A percentile compares a stretch with the other conserved stretches of the same genome.
Evolutionary conservation across 2,888 invertebrate species (phyloP).

Genomic region (Habroteleia sp.): DNA sequence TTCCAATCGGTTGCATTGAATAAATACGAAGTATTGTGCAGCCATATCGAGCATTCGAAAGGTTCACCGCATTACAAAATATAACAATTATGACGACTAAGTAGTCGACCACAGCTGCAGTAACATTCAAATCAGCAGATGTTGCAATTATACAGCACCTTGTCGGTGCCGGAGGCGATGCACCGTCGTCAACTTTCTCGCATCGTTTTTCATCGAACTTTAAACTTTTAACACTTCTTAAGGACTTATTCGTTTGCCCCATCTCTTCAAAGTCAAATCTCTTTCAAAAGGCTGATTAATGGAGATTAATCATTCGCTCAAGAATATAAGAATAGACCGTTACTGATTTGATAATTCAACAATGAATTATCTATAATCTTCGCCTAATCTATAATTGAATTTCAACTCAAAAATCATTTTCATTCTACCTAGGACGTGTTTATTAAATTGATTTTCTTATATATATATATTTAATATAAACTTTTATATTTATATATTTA

Average conservation of each 20-base stretch:
- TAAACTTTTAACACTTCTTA: slow-evolving; percentile 1
- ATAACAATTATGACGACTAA: slow-evolving; percentile 2
- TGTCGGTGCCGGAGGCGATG: slow-evolving; percentile 6
- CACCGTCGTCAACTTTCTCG: slow-evolving; percentile 8
- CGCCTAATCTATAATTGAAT: no score
- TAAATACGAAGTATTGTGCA: no score
- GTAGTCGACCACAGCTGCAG: slow-evolving; percentile 11
- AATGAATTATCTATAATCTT: no score
- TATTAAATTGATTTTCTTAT: no score
- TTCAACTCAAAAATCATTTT: no score
- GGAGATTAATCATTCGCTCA: slow-evolving; percentile 6
- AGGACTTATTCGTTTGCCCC: neutral
- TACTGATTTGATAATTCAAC: no score
- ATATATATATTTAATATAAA: no score
- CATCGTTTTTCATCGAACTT: slow-evolving; percentile 7
- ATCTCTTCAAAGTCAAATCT: slow-evolving; percentile 2
- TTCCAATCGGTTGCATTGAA: no score
- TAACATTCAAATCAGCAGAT: slow-evolving; percentile 22
- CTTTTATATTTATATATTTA: no score
- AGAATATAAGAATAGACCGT: no score
- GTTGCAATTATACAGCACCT: slow-evolving; percentile 14
- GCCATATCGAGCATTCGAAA: neutral
- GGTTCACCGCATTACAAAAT: neutral
- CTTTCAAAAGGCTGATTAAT: slow-evolving; percentile 4
- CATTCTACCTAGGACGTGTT: no score